Evolutionary conservation across 1,140 invertebrate genomes (phyloP), one percentile per base, ranked within the genome.

Genomic region (Listronotus bonariensis): DNA sequence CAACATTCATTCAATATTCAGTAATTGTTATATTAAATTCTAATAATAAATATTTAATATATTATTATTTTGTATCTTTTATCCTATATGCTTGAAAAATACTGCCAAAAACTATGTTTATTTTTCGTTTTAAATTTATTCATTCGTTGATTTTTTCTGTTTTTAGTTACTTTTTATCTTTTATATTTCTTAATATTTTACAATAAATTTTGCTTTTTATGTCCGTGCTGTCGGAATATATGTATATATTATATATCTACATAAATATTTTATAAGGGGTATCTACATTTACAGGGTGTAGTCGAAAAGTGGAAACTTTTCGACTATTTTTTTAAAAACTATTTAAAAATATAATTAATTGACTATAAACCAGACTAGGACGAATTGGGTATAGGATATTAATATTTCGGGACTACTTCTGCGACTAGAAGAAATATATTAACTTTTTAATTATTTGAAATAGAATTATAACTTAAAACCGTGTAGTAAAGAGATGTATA

Each of bases 71-170:
- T 63, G 52, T 70, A 67, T 62, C 63, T 64, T 48, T 67, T 56
- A 67, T 67, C 43, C 61, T 68, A 66, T 65, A 71, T 66, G 55
- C 70, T 74, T 78, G 77, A 78, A 78, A 78, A 78, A 78, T 78
- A 78, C 75, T 73, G 75, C 74, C 74, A 72, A 75, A 54, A 76
- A 77, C 72, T 70, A 72, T 68, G 57, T 43, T 75, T 74, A 70
- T 68, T 64, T 70, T 65, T 67, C 68, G 17, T 61, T 40, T 66
- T 26, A 41, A n/a, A 36, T 38, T 10, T 36, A 3, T 20, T 41
- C n/a, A 32, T 43, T 40, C 11, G 36, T 48, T 56, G 46, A 18
- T 18, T 6, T 41, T 43, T 61, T 55, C n/a, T 40, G 17, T 55
- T 67, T 63, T 63, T 46, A 52, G 12, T 34, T 53, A 20, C 4